phyloP scores from a whole-genome alignment of 2,888 invertebrate species.

The Philhelius pedissequus region DNA sequence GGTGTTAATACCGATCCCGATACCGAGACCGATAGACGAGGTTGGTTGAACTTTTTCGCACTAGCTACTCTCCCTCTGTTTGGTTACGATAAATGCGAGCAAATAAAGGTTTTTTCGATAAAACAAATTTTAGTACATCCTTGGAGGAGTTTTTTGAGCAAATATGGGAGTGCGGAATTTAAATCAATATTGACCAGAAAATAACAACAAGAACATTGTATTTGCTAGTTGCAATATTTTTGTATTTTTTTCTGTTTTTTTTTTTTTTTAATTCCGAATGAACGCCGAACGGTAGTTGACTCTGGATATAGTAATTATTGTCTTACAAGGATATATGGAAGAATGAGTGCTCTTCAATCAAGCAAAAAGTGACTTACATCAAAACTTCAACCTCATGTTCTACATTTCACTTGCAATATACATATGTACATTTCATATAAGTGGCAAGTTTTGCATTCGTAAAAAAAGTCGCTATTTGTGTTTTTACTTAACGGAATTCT shows the following conservation, averaged over 20 bases:
- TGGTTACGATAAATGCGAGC: not conserved
- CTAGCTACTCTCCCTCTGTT: not conserved
- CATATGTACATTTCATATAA: too few relatives aligned
- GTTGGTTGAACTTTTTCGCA: not conserved
- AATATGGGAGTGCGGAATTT: slow-evolving; percentile 4
- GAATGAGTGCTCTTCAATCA: too few relatives aligned
- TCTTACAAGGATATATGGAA: too few relatives aligned
- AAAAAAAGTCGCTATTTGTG: too few relatives aligned
- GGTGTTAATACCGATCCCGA: slow-evolving; percentile 17
- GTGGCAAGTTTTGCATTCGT: too few relatives aligned
- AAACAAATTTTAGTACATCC: slow-evolving; percentile 13
- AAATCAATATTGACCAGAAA: slow-evolving; percentile 14
- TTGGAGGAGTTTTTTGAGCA: not conserved
- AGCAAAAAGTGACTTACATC: too few relatives aligned
- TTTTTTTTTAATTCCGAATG: not conserved
- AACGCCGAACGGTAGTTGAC: too few relatives aligned
- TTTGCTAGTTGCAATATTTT: not conserved
- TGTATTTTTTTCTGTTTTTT: not conserved
- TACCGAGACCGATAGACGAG: not conserved
- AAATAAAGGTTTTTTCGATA: slow-evolving; percentile 16
- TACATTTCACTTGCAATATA: too few relatives aligned
- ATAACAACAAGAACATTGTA: not conserved
- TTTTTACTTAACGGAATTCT: too few relatives aligned
- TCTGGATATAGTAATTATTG: too few relatives aligned
- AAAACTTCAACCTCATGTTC: too few relatives aligned